Conservation (phyloP, 2,113 vertebrate species). For the Oryzias melastigma region DNA sequence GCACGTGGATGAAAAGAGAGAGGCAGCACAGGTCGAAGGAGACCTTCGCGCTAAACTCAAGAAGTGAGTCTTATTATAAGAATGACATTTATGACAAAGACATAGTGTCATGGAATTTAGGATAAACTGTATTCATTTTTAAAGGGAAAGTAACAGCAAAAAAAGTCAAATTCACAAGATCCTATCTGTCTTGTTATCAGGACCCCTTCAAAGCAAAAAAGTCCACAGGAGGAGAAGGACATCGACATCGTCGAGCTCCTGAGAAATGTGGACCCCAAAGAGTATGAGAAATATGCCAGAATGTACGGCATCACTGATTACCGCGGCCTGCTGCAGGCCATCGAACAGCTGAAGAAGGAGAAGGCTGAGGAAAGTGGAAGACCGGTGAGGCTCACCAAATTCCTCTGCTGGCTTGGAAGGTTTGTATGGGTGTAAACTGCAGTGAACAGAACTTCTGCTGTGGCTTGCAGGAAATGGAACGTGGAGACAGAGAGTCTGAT, state of each 20-base stretch:
- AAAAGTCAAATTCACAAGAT: not conserved
- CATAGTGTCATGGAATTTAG: no score
- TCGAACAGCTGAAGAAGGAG: constrained; percentile 91
- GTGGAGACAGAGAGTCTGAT: constrained; percentile 83
- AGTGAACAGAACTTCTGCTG: not conserved
- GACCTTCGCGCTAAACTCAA: constrained; percentile 92
- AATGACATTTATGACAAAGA: no score
- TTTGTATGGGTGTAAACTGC: not conserved
- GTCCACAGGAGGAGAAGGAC: constrained; percentile 87
- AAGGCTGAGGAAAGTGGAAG: constrained; percentile 87
- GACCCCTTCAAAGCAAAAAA: constrained; percentile 90
- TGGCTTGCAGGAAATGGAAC: constrained; percentile 85
- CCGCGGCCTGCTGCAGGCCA: constrained; percentile 95
- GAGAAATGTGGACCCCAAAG: constrained; percentile 98
- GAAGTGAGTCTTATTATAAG: constrained; percentile 77
- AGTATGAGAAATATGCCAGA: constrained; percentile 98
- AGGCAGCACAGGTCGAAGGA: constrained; percentile 79
- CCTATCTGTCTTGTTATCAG: constrained; percentile 62
- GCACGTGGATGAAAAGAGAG: constrained; percentile 87
- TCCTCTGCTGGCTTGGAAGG: not conserved
- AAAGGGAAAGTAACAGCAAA: no score
- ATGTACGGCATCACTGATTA: constrained; percentile 99
- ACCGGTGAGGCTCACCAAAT: constrained; percentile 72
- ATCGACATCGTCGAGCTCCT: constrained; percentile 96
- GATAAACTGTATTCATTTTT: no score